Conservation (phyloP, 1,140 invertebrate species). For the Pseudoatta argentina region DNA sequence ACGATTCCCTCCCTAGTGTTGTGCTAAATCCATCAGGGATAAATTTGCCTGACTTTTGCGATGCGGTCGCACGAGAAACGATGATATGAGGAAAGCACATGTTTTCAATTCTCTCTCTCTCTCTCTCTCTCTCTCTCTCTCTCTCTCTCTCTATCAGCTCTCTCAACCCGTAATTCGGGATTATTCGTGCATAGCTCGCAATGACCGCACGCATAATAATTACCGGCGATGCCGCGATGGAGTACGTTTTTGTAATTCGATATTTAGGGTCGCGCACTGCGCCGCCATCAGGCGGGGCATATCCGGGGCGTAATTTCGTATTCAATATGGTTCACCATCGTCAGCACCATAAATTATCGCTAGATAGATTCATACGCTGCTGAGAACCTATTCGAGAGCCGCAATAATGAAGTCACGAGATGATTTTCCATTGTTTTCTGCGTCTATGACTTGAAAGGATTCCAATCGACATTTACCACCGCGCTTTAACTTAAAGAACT, state of each 20-base stretch:
- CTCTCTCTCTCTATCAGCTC: not conserved
- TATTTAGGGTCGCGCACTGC: conserved; percentile 43
- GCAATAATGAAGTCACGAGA: conserved; percentile 2
- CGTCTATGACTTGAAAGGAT: conserved; percentile 9
- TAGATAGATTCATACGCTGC: conserved; percentile 40
- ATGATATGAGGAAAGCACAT: not conserved
- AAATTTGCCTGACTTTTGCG: conserved; percentile 5
- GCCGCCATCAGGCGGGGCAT: not conserved
- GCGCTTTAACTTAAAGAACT: conserved; percentile 5
- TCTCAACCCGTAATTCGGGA: conserved; percentile 40
- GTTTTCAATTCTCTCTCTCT: not conserved
- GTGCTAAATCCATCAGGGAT: not conserved
- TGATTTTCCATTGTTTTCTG: conserved; percentile 20
- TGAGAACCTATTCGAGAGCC: not conserved
- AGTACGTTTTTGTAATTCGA: conserved; percentile 59
- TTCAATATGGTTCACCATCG: conserved; percentile 46
- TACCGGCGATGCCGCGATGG: conserved; percentile 30
- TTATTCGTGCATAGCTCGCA: conserved; percentile 44
- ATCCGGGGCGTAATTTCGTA: conserved; percentile 43
- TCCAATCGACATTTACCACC: not conserved
- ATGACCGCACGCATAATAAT: conserved; percentile 58
- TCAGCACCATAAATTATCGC: conserved; percentile 49
- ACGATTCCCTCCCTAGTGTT: not conserved
- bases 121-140: not conserved
- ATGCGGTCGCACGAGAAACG: not conserved